phyloP scores from a whole-genome alignment of 1,140 invertebrate genomes.

The Metopolophium dirhodum region DNA sequence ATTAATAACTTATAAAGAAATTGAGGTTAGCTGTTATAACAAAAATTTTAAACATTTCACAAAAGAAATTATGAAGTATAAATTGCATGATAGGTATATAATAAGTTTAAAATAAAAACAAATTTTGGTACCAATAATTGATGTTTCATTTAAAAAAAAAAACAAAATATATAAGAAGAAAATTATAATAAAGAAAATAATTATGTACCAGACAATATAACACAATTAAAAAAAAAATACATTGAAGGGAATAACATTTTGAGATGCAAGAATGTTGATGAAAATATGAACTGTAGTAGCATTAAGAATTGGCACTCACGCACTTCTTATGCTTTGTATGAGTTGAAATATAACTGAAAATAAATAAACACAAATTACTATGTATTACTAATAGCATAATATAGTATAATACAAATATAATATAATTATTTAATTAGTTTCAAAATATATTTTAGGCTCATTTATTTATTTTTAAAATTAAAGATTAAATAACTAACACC shows the following conservation, averaged over 20 bases:
- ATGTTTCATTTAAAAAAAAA: background rate
- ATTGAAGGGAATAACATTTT: constrained; percentile 9
- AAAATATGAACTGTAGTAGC: background rate
- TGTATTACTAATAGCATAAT: background rate
- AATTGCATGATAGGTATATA: background rate
- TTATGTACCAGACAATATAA: background rate
- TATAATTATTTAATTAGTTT: background rate
- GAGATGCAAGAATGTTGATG: constrained; percentile 52
- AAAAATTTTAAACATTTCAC: background rate
- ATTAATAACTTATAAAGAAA: constrained; percentile 10
- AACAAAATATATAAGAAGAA: background rate
- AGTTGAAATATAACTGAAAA: constrained; percentile 53
- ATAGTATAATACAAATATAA: background rate
- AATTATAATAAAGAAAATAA: constrained; percentile 28
- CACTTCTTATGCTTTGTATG: constrained; percentile 50
- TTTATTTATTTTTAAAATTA: too few relatives aligned
- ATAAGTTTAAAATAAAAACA: background rate
- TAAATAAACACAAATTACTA: background rate
- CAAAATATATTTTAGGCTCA: background rate
- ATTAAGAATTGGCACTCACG: background rate
- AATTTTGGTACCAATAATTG: background rate
- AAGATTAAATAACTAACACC: too few relatives aligned
- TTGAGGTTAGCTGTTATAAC: background rate
- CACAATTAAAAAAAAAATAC: constrained; percentile 24
- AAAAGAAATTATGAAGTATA: constrained; percentile 3